These are phyloP conservation scores for Adelosebastes latens DNA, from an alignment of 2,797 vertebrate genomes.

Conservation along the genomic window DNA sequence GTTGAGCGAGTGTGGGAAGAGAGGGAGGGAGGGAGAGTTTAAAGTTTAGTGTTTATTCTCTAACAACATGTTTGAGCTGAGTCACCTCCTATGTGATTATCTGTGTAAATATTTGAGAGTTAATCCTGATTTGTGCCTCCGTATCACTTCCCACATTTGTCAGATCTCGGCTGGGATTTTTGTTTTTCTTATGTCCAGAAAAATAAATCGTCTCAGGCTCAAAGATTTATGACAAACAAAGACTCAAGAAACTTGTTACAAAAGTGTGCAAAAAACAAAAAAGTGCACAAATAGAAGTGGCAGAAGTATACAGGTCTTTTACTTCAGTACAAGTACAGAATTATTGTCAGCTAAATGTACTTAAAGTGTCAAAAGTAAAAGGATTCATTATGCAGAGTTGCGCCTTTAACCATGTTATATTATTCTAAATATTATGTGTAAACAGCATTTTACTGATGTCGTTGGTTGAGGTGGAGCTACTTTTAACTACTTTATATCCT, in stretches of 20 bases:
- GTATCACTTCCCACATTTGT: not conserved
- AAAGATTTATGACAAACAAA: not conserved
- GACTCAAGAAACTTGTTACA: not conserved
- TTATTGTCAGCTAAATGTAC: not conserved
- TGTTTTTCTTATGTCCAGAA: not conserved
- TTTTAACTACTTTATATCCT: no score
- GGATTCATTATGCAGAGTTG: rapidly evolving
- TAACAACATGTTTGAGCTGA: not conserved
- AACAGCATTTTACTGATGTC: rapidly evolving
- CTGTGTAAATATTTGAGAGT: not conserved
- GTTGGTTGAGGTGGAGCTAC: no score
- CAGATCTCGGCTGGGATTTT: not conserved
- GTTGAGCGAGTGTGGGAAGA: not conserved
- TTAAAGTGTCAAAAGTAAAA: not conserved
- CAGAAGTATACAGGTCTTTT: not conserved
- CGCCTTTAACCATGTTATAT: not conserved
- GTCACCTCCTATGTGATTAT: not conserved
- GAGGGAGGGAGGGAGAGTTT: not conserved
- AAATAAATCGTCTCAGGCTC: rapidly evolving
- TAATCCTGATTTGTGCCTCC: not conserved
- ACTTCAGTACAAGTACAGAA: not conserved
- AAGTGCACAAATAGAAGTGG: not conserved
- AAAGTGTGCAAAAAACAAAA: not conserved
- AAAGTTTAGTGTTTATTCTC: not conserved
- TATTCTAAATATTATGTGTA: not conserved